Evolutionary conservation across 2,113 vertebrate species (phyloP).

Genomic region (Mustela lutreola): DNA sequence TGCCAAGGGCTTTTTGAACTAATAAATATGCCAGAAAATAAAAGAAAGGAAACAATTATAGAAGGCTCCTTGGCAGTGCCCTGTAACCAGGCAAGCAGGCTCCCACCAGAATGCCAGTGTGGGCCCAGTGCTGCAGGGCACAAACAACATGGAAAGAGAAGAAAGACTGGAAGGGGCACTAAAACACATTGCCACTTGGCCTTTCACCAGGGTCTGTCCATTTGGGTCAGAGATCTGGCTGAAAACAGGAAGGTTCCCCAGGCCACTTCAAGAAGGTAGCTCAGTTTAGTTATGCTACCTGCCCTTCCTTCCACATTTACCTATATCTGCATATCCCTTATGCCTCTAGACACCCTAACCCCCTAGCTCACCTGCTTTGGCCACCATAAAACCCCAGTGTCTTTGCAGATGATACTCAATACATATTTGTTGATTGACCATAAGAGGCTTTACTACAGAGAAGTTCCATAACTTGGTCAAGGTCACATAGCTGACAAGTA

Average conservation of each 20-base stretch:
- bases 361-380: background rate
- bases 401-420: background rate
- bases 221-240: background rate
- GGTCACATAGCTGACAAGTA: background rate
- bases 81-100: background rate
- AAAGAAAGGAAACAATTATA: background rate
- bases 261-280: background rate
- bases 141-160: rapidly evolving
- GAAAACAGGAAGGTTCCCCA: background rate
- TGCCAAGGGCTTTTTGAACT: slow-evolving; percentile 45
- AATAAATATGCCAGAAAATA: background rate
- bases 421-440: background rate
- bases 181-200: background rate
- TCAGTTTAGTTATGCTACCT: background rate
- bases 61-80: background rate
- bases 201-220: background rate
- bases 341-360: background rate
- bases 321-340: background rate
- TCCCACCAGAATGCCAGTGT: background rate
- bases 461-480: background rate
- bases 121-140: background rate
- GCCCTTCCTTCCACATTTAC: background rate
- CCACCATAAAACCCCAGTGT: background rate
- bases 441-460: background rate
- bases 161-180: background rate